Percentiles rank a stretch among this genome's conserved stretches.
These are phyloP conservation scores for Misgurnus mizolepis DNA, from an alignment of 2,113 vertebrate genomes.

Conservation along the genomic window DNA sequence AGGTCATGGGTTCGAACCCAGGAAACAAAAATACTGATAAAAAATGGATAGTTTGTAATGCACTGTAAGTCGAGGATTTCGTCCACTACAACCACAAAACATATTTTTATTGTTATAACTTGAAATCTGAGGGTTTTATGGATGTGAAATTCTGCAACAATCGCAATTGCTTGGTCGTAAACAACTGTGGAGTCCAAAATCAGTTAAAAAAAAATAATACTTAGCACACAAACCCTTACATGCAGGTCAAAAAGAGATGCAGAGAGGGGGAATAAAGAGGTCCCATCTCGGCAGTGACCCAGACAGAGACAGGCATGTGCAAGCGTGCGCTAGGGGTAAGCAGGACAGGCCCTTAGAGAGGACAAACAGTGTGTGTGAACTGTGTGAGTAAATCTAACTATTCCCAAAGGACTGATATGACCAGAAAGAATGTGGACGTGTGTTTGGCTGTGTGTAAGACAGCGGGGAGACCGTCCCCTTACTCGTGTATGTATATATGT, in stretches of 20 bases:
- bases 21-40: too few species aligned
- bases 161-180: not conserved
- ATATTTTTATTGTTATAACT: too few species aligned
- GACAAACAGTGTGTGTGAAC: conserved; percentile 37
- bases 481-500: conserved; percentile 9
- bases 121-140: too few species aligned
- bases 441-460: conserved; percentile 34
- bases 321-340: conserved; percentile 65
- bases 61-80: too few species aligned
- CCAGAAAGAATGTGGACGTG: conserved; percentile 40
- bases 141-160: too few species aligned
- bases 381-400: conserved; percentile 46
- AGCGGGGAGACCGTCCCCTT: conserved; percentile 46
- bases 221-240: not conserved
- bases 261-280: conserved; percentile 7
- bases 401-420: conserved; percentile 62
- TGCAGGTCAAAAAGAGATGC: not conserved
- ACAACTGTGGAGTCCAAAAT: not conserved
- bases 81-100: too few species aligned
- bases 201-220: not conserved
- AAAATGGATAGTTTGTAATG: too few species aligned
- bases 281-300: conserved; percentile 54
- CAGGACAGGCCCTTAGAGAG: conserved; percentile 58
- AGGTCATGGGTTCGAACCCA: too few species aligned
- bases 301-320: conserved; percentile 51